Conservation (phyloP, 2,113 vertebrate species). For the Alectura lathami region DNA sequence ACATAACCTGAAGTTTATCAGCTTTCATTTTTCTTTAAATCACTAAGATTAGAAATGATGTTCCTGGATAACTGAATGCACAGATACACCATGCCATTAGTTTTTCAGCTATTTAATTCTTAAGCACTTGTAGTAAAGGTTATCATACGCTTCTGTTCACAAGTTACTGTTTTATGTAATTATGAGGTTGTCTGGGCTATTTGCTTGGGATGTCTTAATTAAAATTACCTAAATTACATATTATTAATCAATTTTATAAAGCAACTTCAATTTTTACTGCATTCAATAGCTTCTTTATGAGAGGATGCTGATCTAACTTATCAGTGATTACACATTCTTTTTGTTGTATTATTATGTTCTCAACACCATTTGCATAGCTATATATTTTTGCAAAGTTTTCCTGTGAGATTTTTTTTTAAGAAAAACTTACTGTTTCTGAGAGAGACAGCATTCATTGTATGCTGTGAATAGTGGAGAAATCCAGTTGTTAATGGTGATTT, state of each 20-base stretch:
- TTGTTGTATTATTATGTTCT: not conserved
- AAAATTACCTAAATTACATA: not conserved
- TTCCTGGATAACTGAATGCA: not conserved
- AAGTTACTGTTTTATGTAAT: not conserved
- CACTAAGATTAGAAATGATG: not conserved
- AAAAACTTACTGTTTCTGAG: not conserved
- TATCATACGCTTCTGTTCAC: not conserved
- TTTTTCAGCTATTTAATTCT: conserved; percentile 3
- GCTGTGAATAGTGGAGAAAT: not conserved
- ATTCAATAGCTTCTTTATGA: not conserved
- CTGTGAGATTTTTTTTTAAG: not conserved
- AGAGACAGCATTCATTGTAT: not conserved
- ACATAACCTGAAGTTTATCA: not conserved
- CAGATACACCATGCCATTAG: not conserved
- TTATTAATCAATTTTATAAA: not conserved
- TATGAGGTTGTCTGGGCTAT: not conserved
- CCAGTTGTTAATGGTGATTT: not conserved
- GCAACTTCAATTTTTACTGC: not conserved
- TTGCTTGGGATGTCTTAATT: not conserved
- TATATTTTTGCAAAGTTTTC: not conserved
- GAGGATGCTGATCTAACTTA: not conserved
- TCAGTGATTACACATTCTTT: not conserved
- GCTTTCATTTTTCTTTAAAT: not conserved
- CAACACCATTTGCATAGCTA: not conserved
- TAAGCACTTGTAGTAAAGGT: not conserved